Evolutionary conservation across 2,888 invertebrate species (phyloP).

Genomic region (Teleogryllus oceanicus): DNA sequence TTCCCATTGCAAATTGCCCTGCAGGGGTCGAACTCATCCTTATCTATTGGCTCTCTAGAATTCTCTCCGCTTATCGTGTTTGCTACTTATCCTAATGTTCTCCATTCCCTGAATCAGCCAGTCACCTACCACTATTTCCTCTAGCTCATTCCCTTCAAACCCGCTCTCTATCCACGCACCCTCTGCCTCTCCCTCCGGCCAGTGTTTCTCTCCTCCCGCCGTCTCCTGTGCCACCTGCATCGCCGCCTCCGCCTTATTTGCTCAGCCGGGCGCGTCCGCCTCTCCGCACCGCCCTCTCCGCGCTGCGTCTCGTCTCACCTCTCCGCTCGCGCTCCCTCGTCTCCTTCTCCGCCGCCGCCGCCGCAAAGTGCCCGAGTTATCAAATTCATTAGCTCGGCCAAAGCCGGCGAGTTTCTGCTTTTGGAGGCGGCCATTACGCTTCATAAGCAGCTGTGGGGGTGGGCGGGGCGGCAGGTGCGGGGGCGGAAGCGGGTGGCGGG

Average conservation of each 20-base stretch:
- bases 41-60: background rate
- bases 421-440: slow-evolving; percentile 19
- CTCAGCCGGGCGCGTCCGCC: no score
- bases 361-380: slow-evolving; percentile 24
- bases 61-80: background rate
- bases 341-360: background rate
- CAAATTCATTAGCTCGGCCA: slow-evolving; percentile 29
- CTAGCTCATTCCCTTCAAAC: background rate
- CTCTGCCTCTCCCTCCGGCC: no score
- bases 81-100: background rate
- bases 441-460: background rate
- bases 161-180: no score
- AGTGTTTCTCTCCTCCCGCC: no score
- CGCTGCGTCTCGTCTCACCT: background rate
- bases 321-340: background rate
- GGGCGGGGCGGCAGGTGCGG: background rate
- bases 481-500: background rate
- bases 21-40: background rate
- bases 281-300: no score
- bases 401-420: slow-evolving; percentile 12
- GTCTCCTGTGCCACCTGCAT: no score
- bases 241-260: no score
- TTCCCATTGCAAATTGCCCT: no score
- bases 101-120: no score
- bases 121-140: background rate